Evolutionary conservation across 2,113 vertebrate species (phyloP).

Genomic region (Muntiacus muntjak): DNA sequence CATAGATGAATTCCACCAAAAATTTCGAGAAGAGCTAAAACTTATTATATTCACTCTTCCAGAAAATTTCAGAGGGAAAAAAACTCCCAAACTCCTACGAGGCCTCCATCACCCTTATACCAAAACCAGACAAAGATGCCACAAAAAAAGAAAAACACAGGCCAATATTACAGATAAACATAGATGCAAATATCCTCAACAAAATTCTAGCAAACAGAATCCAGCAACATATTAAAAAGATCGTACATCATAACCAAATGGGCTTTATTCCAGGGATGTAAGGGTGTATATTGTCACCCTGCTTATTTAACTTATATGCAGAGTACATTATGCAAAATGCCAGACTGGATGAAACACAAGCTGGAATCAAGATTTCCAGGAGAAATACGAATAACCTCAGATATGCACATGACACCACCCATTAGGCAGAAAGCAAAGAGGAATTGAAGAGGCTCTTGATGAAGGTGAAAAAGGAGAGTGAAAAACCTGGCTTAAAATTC

Average conservation of each 20-base stretch:
- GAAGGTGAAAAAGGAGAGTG: background rate
- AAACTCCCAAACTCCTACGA: no score
- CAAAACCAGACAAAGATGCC: no score
- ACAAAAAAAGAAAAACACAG: no score
- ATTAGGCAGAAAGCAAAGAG: background rate
- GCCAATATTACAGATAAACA: no score
- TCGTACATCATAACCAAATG: background rate
- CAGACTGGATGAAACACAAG: background rate
- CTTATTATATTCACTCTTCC: no score
- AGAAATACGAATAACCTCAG: background rate
- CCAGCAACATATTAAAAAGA: background rate
- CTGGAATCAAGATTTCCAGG: background rate
- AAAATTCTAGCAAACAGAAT: background rate
- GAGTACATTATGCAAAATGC: background rate
- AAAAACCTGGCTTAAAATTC: background rate
- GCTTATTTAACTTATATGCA: background rate
- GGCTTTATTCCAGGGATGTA: background rate
- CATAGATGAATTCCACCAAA: no score
- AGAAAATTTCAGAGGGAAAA: no score
- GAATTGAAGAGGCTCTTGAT: background rate
- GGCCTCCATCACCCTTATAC: no score
- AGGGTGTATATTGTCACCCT: background rate
- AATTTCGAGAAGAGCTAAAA: no score
- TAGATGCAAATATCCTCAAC: no score
- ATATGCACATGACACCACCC: background rate